A percentile compares a stretch with the other conserved stretches of the same genome.
phyloP scores from a whole-genome alignment of 2,888 invertebrate species.

The Mesochorus sp. region DNA sequence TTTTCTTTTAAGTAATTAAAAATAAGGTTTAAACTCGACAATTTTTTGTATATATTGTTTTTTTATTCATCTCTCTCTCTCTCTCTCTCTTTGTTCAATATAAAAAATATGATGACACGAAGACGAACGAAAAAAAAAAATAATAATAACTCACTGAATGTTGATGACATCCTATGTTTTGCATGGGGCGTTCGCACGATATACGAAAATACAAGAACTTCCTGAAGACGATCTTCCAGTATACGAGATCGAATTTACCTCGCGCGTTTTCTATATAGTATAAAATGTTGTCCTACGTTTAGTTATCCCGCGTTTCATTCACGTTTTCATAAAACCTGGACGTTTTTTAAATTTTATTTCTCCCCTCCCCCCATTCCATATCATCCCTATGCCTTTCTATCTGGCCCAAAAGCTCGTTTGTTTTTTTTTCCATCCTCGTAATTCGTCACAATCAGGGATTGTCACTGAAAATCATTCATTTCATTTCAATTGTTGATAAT shows the following conservation, averaged over 20 bases:
- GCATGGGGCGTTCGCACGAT: constrained; percentile 78
- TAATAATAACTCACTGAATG: constrained; percentile 74
- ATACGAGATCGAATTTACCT: constrained; percentile 37
- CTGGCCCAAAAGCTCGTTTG: constrained; percentile 16
- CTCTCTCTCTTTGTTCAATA: not conserved
- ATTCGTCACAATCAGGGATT: not conserved
- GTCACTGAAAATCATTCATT: not conserved
- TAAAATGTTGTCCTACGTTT: constrained; percentile 16
- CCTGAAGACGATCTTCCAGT: constrained; percentile 63
- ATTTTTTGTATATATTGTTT: not conserved
- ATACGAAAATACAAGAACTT: constrained; percentile 64
- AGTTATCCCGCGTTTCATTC: constrained; percentile 32
- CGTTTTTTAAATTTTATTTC: not conserved
- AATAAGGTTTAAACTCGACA: not conserved
- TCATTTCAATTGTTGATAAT: too few species aligned
- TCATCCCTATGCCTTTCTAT: constrained; percentile 7
- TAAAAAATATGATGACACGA: constrained; percentile 48
- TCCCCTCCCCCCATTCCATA: too few species aligned
- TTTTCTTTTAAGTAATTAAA: not conserved
- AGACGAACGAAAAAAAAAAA: constrained; percentile 27
- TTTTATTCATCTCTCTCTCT: not conserved
- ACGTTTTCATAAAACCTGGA: constrained; percentile 6
- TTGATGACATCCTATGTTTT: constrained; percentile 69
- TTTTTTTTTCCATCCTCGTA: not conserved
- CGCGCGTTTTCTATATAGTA: constrained; percentile 34